These are phyloP conservation scores for Eupeodes corollae DNA, from an alignment of 1,140 invertebrate species.

Conservation along the genomic window DNA sequence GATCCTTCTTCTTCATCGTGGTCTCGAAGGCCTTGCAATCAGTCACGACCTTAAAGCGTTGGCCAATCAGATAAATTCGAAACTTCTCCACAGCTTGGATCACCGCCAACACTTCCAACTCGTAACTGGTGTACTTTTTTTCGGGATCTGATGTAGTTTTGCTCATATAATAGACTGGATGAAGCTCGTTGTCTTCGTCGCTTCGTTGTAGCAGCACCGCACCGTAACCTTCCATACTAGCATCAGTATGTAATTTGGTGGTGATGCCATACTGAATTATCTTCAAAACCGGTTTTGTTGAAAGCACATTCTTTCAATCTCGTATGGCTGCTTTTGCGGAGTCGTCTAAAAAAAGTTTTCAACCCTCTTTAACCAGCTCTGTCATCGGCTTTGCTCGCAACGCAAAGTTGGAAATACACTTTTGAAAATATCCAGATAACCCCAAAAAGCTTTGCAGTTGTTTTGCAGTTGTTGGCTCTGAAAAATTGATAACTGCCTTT, in stretches of 20 bases:
- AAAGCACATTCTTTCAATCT: constrained; percentile 4
- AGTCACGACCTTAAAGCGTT: constrained; percentile 10
- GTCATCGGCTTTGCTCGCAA: constrained; percentile 21
- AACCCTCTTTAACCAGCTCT: constrained; percentile 17
- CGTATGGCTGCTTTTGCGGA: constrained; percentile 2
- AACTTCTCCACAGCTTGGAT: constrained; percentile 30
- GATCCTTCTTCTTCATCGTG: constrained; percentile 23
- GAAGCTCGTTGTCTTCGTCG: constrained; percentile 31
- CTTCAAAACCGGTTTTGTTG: constrained; percentile 24
- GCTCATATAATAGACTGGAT: constrained; percentile 35
- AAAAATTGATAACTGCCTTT: constrained; percentile 22
- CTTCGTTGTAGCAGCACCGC: constrained; percentile 27
- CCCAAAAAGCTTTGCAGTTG: constrained; percentile 31
- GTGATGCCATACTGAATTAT: constrained; percentile 22
- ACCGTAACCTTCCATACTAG: constrained; percentile 19
- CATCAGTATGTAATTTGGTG: constrained; percentile 34
- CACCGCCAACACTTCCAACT: constrained; percentile 37
- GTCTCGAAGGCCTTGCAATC: constrained; percentile 29
- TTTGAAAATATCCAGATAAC: constrained; percentile 30
- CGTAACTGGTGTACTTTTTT: constrained; percentile 26
- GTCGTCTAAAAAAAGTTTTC: constrained; percentile 2
- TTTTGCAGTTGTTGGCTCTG: constrained; percentile 3
- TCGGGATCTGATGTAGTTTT: constrained; percentile 30
- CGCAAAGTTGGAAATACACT: constrained; percentile 24
- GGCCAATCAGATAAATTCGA: constrained; percentile 13